Evolutionary conservation across 2,888 invertebrate genomes (phyloP), one percentile per base, ranked within the genome.

Genomic region (Volucella inanis): DNA sequence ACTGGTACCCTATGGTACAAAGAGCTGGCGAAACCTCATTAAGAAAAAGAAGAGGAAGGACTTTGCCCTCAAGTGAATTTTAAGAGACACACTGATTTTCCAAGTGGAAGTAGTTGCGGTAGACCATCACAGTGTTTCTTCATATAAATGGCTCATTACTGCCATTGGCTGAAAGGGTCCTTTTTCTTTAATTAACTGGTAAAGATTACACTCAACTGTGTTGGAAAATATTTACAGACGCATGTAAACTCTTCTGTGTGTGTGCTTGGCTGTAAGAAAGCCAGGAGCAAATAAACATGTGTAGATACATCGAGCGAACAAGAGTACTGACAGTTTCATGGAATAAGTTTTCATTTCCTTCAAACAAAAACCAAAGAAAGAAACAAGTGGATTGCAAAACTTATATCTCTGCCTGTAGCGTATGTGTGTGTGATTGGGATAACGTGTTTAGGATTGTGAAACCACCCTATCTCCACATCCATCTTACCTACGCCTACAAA

Each of bases 71-170:
- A 49, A 79, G 83, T 79, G 65, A 76, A 62, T 84, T 80, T 84
- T 59, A 76, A 80, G 65, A 65, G 65, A 75, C 74, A 61, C 83
- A 75, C 75, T 71, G 80, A 84, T 79, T 84, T 80, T 22, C 54
- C n/a, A 83, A 74, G 67, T 39, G 22, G 61, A 57, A 71, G 70
- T 41, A 74, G 70, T 79, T 84, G 67, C 47, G 74, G 72, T 41
- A 18, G 72, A 57, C 55, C 57, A 49, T 55, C 54, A 41, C 72
- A 43, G 55, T 71, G 62, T 50, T 52, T 10, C 41, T 67, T 72
- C 62, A 71, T 81, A 68, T 76, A 77, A 81, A 85, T 85, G 80
- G 71, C 76, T 81, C 84, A 84, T 84, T 84, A 84, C 85, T 81
- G 85, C 76, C 81, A 81, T 62, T 45, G 85, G 81, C 85, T 76